Evolutionary conservation across 2,888 invertebrate species (phyloP), one percentile per base, ranked within the genome.

Genomic region (Anthrax anthrax): DNA sequence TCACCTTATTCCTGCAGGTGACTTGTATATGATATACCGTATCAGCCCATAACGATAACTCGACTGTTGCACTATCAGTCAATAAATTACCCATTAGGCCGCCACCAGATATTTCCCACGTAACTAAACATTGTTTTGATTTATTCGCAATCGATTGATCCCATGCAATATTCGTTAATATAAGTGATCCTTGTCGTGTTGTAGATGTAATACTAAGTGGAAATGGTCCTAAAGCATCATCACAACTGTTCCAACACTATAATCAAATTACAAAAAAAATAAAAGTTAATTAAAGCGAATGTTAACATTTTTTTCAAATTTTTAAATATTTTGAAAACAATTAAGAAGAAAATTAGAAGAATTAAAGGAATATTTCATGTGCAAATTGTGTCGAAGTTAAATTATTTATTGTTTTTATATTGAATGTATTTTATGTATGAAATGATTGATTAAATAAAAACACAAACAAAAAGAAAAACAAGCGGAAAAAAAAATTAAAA

Each of bases 51-150:
- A 86, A 70, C 47, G 84, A 84, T 54, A 86, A 67, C 46, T 84
- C 84, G 51, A 85, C 84, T 58, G 80, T 77, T 48, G 83, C 83
- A 44, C 83, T 81, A 65, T 85, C 84, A 38, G 85, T 86, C 67
- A 84, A 82, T 53, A 85, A 72, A 67, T 85, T 84, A 53, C 85
- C 85, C 69, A 82, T 84, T 50, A 86, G 71, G 52, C 84, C 84
- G 55, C 84, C 84, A 48, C 84, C 84, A 59, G 81, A 81, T 46
- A 85, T 81, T 73, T 86, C 85, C 85, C 85, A 86, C 51, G 84
- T 84, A 44, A 86, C 84, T 59, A 85, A 72, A 67, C 84, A 85
- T 49, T 84, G 61, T 47, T 60, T 60, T 42, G 61, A 59, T 53
- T 59, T 57, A 56, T 58, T 59, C 52, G 59, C 58, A 49, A 61